Evolutionary conservation across 2,888 invertebrate genomes (phyloP).

Genomic region (Elysia crispata): DNA sequence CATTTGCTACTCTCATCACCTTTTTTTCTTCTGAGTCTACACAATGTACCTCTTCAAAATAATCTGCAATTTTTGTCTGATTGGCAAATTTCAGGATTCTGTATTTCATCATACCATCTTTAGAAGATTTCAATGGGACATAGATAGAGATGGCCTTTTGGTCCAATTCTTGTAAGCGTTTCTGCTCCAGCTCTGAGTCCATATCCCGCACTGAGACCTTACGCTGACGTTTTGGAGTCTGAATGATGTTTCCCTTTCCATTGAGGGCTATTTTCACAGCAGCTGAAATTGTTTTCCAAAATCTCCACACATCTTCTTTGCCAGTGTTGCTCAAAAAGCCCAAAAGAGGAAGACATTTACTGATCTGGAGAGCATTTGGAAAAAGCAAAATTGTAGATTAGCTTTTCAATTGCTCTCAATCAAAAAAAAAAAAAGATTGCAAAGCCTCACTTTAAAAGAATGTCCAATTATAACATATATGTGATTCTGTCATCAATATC

Average conservation of each 20-base stretch:
- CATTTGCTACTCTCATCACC: slow-evolving; percentile 1
- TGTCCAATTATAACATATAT: too few species aligned
- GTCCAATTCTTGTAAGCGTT: slow-evolving; percentile 33
- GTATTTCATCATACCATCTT: slow-evolving; percentile 31
- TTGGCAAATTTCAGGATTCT: slow-evolving; percentile 38
- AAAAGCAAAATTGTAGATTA: too few species aligned
- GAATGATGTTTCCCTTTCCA: slow-evolving; percentile 44
- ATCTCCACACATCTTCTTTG: slow-evolving; percentile 45
- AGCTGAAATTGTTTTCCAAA: slow-evolving; percentile 48
- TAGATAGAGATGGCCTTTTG: slow-evolving; percentile 35
- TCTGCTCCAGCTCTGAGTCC: background rate
- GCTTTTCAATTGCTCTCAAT: too few species aligned
- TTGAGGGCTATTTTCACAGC: slow-evolving; percentile 49
- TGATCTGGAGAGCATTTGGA: slow-evolving; percentile 25
- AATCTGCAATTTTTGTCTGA: slow-evolving; percentile 40
- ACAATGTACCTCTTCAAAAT: slow-evolving; percentile 26
- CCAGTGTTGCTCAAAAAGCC: slow-evolving; percentile 38
- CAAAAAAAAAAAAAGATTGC: too few species aligned
- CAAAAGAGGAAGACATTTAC: slow-evolving; percentile 37
- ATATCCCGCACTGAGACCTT: slow-evolving; percentile 9
- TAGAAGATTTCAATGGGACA: slow-evolving; percentile 37
- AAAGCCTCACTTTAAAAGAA: too few species aligned
- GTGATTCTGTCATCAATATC: too few species aligned
- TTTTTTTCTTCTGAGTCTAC: too few species aligned
- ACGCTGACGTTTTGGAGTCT: slow-evolving; percentile 29